A percentile compares a stretch with the other conserved stretches of the same genome.
These are phyloP conservation scores for Pica pica DNA, from an alignment of 2,113 vertebrate genomes.

Conservation along the genomic window DNA sequence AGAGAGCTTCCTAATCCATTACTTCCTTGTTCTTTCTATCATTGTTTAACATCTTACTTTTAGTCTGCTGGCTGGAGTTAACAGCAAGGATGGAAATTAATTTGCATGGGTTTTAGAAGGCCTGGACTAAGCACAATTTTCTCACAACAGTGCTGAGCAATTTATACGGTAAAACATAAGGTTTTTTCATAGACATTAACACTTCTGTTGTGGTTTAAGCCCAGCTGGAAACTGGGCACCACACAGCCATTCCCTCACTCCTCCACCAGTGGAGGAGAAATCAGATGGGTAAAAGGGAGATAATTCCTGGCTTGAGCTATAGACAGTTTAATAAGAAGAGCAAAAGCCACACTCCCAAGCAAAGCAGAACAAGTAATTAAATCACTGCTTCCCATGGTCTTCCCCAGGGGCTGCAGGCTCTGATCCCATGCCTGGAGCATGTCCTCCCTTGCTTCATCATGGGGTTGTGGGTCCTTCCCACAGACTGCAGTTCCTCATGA, in stretches of 20 bases:
- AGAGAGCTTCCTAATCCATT: not conserved
- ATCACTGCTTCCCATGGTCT: not conserved
- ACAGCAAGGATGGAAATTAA: not conserved
- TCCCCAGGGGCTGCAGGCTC: not conserved
- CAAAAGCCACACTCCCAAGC: not conserved
- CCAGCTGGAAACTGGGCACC: not conserved
- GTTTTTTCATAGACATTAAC: not conserved
- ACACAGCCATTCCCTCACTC: not conserved
- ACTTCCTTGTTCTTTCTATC: not conserved
- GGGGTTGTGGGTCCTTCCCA: not conserved
- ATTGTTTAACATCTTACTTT: not conserved
- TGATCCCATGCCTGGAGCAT: not conserved
- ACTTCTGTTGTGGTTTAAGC: rapidly evolving
- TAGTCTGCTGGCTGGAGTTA: not conserved
- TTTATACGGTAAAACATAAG: not conserved
- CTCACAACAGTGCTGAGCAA: not conserved
- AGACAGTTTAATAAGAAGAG: not conserved
- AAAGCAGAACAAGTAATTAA: not conserved
- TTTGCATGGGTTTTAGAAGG: not conserved
- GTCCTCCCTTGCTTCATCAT: not conserved
- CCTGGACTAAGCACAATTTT: not conserved
- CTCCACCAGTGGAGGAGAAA: not conserved
- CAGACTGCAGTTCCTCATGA: not conserved
- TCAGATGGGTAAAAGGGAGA: not conserved
- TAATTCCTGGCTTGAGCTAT: not conserved